Conservation (phyloP, 2,797 vertebrate species). For the Agapornis canus region DNA sequence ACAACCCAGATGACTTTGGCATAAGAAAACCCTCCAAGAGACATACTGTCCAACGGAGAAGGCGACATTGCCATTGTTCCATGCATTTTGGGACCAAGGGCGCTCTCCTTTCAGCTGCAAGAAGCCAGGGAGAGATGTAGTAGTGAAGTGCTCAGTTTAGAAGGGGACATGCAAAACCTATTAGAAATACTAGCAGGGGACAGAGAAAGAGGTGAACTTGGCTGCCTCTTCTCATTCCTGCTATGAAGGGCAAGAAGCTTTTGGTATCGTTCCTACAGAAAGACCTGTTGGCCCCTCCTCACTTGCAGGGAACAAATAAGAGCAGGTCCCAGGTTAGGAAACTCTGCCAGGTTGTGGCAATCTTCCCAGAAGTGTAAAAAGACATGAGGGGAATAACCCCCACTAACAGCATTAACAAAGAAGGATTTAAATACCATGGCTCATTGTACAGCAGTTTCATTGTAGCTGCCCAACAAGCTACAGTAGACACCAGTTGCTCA, state of each 20-base stretch:
- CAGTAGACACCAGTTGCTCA: background rate
- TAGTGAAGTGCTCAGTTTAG: rapidly evolving
- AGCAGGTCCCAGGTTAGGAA: background rate
- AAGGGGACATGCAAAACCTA: background rate
- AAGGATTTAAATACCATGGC: background rate
- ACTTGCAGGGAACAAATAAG: background rate
- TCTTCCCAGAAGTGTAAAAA: background rate
- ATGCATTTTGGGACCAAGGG: background rate
- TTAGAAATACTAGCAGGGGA: background rate
- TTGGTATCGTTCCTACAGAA: background rate
- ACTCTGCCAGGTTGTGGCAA: background rate
- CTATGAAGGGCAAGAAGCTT: background rate
- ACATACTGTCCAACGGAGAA: background rate
- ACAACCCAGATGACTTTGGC: background rate
- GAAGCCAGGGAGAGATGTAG: background rate
- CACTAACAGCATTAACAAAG: background rate
- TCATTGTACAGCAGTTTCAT: background rate
- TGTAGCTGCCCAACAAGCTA: background rate
- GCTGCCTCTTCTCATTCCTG: background rate
- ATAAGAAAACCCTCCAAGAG: background rate
- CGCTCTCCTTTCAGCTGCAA: background rate
- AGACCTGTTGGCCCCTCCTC: background rate
- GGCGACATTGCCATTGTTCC: background rate
- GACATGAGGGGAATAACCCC: background rate
- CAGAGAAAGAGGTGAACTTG: background rate